A percentile compares a stretch with the other conserved stretches of the same genome.
Conservation (phyloP, 2,888 invertebrate species). For the Ectemnius lituratus region DNA sequence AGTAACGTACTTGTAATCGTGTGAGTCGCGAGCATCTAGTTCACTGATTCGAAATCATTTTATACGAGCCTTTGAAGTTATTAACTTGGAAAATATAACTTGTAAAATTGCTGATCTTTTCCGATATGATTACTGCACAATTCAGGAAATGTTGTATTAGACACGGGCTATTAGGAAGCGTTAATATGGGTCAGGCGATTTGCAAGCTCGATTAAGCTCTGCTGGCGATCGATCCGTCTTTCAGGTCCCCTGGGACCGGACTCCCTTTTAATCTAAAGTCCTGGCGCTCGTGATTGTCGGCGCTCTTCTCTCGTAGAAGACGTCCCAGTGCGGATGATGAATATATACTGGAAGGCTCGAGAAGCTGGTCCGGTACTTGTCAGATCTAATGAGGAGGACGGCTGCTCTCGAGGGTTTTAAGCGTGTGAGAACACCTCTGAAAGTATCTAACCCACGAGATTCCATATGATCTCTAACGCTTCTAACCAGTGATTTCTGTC, state of each 20-base stretch:
- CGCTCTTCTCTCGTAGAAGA: constrained; percentile 45
- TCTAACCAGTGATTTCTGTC: too few relatives aligned
- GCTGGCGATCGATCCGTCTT: constrained; percentile 20
- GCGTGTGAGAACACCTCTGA: too few relatives aligned
- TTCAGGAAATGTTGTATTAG: too few relatives aligned
- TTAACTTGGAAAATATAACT: too few relatives aligned
- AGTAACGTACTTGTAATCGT: constrained; percentile 24
- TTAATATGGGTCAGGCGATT: constrained; percentile 11
- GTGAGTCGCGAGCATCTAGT: too few relatives aligned
- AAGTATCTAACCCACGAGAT: too few relatives aligned
- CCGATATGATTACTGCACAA: too few relatives aligned
- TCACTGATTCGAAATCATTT: too few relatives aligned
- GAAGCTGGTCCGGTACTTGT: constrained; percentile 19
- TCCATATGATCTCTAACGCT: too few relatives aligned
- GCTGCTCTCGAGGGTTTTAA: constrained; percentile 11
- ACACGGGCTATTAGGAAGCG: too few relatives aligned
- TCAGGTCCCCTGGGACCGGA: constrained; percentile 33
- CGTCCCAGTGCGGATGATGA: constrained; percentile 57
- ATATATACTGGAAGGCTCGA: constrained; percentile 54
- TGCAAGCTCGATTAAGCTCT: constrained; percentile 35
- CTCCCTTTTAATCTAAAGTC: constrained; percentile 56
- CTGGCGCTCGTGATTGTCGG: constrained; percentile 32
- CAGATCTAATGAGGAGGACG: constrained; percentile 58
- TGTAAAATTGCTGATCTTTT: too few relatives aligned
- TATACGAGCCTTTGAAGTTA: too few relatives aligned